These are phyloP conservation scores for Calliphora vicina DNA, from an alignment of 1,140 invertebrate genomes.

Conservation along the genomic window DNA sequence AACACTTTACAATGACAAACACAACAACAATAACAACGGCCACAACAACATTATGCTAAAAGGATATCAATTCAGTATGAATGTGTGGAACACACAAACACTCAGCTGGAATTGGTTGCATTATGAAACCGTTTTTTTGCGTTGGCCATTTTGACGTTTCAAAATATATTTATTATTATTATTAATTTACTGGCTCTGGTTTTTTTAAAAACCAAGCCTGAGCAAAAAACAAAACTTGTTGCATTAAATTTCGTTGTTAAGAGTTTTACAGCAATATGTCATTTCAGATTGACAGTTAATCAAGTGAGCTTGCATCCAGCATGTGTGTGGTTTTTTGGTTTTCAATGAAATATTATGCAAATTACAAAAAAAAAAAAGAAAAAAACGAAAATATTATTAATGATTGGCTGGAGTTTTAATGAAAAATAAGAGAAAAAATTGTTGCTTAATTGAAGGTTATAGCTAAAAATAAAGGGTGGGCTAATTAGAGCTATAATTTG, in stretches of 20 bases:
- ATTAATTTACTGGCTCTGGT: neutral
- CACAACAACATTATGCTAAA: neutral
- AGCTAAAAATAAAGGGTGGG: too few relatives aligned
- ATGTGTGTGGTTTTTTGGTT: neutral
- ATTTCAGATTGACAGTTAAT: neutral
- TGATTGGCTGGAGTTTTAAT: neutral
- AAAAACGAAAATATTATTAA: too few relatives aligned
- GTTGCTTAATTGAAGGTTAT: neutral
- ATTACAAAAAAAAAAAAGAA: neutral
- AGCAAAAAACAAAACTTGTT: too few relatives aligned
- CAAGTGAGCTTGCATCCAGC: neutral
- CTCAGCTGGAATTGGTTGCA: neutral
- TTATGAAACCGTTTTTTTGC: neutral
- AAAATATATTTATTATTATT: neutral
- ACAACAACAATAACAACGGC: neutral
- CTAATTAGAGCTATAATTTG: too few relatives aligned
- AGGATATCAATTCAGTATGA: neutral
- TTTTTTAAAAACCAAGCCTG: too few relatives aligned
- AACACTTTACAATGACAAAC: neutral
- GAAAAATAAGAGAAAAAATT: neutral
- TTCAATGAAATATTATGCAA: neutral
- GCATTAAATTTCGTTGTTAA: neutral
- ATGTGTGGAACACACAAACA: too few relatives aligned
- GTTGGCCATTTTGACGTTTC: neutral
- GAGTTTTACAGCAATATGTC: neutral